phyloP scores from a whole-genome alignment of 2,113 vertebrate genomes.

The Phaetusa simplex region DNA sequence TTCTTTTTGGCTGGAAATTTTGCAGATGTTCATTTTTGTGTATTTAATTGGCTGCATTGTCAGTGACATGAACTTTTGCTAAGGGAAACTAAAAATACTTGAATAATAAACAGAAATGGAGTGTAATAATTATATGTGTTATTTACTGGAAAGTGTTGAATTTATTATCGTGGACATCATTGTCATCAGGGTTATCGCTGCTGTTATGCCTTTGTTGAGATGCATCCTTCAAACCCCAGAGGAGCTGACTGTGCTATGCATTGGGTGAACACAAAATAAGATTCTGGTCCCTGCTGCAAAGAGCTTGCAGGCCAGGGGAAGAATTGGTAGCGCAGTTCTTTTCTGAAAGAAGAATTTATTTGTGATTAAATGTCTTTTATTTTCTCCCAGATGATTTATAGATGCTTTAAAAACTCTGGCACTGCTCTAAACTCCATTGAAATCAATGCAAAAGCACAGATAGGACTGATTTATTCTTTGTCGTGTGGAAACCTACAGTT shows the following conservation, averaged over 20 bases:
- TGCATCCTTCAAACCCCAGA: neutral
- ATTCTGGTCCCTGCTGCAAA: neutral
- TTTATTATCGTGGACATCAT: constrained; percentile 4
- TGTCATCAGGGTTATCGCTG: neutral
- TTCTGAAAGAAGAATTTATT: neutral
- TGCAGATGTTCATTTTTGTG: constrained; percentile 36
- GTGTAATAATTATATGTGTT: constrained; percentile 15
- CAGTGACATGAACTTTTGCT: constrained; percentile 36
- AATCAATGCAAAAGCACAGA: neutral
- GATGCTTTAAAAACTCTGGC: neutral
- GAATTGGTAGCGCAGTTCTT: neutral
- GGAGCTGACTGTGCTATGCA: neutral
- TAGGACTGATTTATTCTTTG: neutral
- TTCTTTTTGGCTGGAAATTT: neutral
- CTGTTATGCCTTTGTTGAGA: neutral
- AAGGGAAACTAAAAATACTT: constrained; percentile 34
- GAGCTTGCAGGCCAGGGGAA: neutral
- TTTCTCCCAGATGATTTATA: constrained; percentile 24
- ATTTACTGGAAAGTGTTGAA: constrained; percentile 25
- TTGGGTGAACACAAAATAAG: neutral
- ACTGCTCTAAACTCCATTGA: neutral
- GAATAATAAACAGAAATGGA: constrained; percentile 29
- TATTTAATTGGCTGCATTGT: constrained; percentile 17
- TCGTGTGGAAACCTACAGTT: neutral
- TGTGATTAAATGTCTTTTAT: constrained; percentile 17